A percentile compares a stretch with the other conserved stretches of the same genome.
Evolutionary conservation across 1,140 invertebrate species (phyloP).

Genomic region (Choristoneura fumiferana): DNA sequence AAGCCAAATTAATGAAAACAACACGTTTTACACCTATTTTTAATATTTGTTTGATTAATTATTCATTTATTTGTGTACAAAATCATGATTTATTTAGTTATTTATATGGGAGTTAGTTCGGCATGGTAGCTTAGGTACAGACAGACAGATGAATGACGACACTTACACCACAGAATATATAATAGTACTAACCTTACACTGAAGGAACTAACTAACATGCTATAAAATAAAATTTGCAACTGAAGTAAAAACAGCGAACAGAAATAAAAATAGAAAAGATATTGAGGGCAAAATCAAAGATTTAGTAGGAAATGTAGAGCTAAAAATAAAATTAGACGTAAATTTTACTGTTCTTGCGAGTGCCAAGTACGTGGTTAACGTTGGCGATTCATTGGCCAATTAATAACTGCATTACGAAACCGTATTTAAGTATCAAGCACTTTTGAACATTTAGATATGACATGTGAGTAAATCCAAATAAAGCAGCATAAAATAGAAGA

Average conservation of each 20-base stretch:
- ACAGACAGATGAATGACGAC: slow-evolving; percentile 30
- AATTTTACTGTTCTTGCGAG: no score
- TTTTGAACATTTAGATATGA: background rate
- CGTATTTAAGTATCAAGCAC: background rate
- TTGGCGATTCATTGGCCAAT: no score
- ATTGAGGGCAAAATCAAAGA: background rate
- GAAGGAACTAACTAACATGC: no score
- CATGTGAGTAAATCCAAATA: background rate
- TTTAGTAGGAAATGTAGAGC: background rate
- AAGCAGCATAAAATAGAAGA: no score
- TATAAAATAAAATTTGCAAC: slow-evolving; percentile 2
- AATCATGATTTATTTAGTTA: background rate
- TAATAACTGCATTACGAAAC: no score
- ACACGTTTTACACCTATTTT: background rate
- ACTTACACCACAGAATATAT: slow-evolving; percentile 18
- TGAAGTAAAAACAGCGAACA: slow-evolving; percentile 3
- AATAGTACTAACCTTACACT: no score
- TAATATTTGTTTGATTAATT: background rate
- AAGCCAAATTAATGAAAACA: slow-evolving; percentile 3
- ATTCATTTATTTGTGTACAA: background rate
- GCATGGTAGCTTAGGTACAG: slow-evolving; percentile 36
- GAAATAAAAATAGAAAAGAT: background rate
- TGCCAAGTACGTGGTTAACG: no score
- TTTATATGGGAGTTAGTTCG: slow-evolving; percentile 27
- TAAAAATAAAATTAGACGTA: no score